Percentiles rank a stretch among this genome's conserved stretches.
phyloP scores from a whole-genome alignment of 2,113 vertebrate genomes.

The Dasypus novemcinctus region DNA sequence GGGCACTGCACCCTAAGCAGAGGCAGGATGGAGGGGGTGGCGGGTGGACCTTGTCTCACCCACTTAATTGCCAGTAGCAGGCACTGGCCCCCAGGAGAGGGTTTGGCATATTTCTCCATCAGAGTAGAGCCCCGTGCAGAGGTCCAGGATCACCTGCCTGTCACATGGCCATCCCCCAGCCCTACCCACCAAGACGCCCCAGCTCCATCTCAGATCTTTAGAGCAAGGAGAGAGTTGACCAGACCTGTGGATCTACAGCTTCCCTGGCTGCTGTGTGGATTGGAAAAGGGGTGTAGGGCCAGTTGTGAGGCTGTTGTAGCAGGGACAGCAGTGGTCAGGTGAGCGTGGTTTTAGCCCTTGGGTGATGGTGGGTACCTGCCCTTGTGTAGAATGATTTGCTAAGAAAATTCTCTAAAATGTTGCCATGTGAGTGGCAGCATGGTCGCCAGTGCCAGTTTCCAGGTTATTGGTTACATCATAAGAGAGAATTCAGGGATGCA shows the following conservation, averaged over 20 bases:
- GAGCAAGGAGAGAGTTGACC: background rate
- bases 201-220: background rate
- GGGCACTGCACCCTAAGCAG: background rate
- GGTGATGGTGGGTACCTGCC: background rate
- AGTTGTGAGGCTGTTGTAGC: too few species aligned
- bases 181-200: background rate
- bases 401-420: background rate
- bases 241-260: background rate
- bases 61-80: background rate
- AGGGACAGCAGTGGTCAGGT: background rate
- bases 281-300: too few species aligned
- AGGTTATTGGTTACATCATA: too few species aligned
- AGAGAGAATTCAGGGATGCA: too few species aligned
- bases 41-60: background rate
- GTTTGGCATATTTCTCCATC: background rate
- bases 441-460: too few species aligned
- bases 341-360: background rate
- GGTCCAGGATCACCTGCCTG: background rate
- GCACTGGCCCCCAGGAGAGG: background rate
- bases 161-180: background rate
- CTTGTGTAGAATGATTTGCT: too few species aligned
- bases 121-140: background rate
- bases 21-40: background rate
- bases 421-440: fast-evolving
- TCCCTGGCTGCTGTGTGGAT: background rate